phyloP scores from a whole-genome alignment of 2,797 vertebrate species.

The Chaenodraco wilsoni region DNA sequence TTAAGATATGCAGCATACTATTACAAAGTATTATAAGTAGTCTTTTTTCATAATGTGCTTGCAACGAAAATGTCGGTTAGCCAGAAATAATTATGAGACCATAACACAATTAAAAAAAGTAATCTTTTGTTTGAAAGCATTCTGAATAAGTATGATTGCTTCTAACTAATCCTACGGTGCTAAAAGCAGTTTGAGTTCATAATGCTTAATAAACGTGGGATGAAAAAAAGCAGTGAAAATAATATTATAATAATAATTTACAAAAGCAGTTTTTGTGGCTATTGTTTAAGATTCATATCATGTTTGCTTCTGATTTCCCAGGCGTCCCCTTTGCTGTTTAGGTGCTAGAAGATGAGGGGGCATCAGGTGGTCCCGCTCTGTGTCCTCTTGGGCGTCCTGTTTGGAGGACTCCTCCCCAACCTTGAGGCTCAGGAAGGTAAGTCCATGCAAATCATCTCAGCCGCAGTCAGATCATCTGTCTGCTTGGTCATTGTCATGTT shows the following conservation, averaged over 20 bases:
- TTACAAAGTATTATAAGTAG: too few relatives aligned
- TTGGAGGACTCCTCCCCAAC: constrained; percentile 78
- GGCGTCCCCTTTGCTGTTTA: constrained; percentile 71
- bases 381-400: constrained; percentile 84
- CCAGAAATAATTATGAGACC: too few relatives aligned
- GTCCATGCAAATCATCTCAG: constrained; percentile 38
- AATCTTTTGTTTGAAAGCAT: too few relatives aligned
- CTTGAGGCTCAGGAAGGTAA: constrained; percentile 86
- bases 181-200: too few relatives aligned
- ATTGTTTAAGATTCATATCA: background rate
- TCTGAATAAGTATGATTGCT: too few relatives aligned
- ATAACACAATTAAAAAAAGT: too few relatives aligned
- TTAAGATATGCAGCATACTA: too few relatives aligned
- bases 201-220: too few relatives aligned
- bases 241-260: background rate
- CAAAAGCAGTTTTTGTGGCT: background rate
- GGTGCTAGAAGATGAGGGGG: constrained; percentile 87
- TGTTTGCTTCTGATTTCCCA: constrained; percentile 62
- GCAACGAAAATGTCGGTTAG: too few relatives aligned
- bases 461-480: constrained; percentile 8
- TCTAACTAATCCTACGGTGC: too few relatives aligned
- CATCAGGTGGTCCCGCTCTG: constrained; percentile 76
- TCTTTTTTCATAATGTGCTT: too few relatives aligned
- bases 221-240: background rate
- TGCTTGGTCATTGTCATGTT: background rate